Conservation (phyloP, 2,797 vertebrate species). For the Spondyliosoma cantharus region DNA sequence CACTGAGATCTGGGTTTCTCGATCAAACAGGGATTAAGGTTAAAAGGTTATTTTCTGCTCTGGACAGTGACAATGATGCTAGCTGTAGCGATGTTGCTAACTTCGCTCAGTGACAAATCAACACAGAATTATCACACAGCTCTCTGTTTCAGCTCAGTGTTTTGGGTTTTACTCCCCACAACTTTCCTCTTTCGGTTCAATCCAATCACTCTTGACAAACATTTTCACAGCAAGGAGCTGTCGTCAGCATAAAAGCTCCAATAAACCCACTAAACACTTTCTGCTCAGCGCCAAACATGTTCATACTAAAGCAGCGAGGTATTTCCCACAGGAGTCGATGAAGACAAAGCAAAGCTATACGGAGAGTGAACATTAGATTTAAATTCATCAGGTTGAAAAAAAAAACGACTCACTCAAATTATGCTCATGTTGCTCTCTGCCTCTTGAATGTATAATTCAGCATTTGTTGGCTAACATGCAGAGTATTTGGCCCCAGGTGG, state of each 20-base stretch:
- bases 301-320: not conserved
- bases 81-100: too few species aligned
- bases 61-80: too few species aligned
- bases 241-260: not conserved
- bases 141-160: not conserved
- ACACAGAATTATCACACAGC: not conserved
- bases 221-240: not conserved
- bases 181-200: not conserved
- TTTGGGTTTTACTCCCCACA: not conserved
- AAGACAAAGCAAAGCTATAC: not conserved
- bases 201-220: not conserved
- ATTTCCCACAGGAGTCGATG: not conserved
- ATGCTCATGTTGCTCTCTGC: not conserved
- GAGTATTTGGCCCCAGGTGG: not conserved
- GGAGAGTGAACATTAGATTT: not conserved
- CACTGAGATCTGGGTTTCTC: too few species aligned
- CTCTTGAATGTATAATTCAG: not conserved
- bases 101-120: not conserved
- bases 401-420: too few species aligned
- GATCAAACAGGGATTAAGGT: too few species aligned
- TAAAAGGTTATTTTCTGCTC: too few species aligned
- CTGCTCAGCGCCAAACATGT: not conserved
- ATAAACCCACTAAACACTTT: too few species aligned
- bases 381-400: not conserved
- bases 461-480: constrained; percentile 4